Percentiles rank a stretch among this genome's conserved stretches.
phyloP scores from a whole-genome alignment of 2,797 vertebrate species.

The Darevskia mixta region DNA sequence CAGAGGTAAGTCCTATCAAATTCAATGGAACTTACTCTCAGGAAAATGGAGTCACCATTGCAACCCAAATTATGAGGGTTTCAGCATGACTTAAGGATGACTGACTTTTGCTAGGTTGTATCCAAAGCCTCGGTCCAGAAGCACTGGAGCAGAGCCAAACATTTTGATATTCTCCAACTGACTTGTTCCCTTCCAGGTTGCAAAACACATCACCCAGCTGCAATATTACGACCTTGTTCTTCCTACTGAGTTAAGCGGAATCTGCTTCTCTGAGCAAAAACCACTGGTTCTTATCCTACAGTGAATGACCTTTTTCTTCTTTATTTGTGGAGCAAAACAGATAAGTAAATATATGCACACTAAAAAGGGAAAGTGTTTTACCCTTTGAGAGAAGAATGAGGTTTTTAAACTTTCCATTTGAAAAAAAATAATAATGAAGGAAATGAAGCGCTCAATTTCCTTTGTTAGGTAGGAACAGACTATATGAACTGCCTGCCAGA shows the following conservation, averaged over 20 bases:
- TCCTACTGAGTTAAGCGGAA: not conserved
- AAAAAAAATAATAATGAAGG: conserved; percentile 21
- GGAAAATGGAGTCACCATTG: no score
- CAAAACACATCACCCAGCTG: not conserved
- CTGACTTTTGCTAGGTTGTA: not conserved
- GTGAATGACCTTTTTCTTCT: not conserved
- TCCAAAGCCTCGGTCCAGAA: not conserved
- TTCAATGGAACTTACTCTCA: no score
- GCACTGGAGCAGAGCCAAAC: not conserved
- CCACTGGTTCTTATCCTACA: not conserved
- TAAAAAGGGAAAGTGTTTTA: not conserved
- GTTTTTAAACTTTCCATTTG: not conserved
- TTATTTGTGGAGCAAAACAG: not conserved
- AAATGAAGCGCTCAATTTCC: not conserved
- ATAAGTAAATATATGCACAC: not conserved
- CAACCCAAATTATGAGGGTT: not conserved
- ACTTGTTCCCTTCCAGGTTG: not conserved
- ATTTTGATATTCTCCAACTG: not conserved
- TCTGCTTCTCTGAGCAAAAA: not conserved
- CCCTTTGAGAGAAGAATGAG: conserved; percentile 40
- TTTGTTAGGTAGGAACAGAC: fast-evolving
- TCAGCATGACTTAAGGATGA: not conserved
- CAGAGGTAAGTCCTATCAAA: no score
- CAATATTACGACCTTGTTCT: not conserved
- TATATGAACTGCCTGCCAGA: conserved; percentile 26